These are phyloP conservation scores for Mus pahari DNA, from an alignment of 2,113 vertebrate species.

Conservation along the genomic window DNA sequence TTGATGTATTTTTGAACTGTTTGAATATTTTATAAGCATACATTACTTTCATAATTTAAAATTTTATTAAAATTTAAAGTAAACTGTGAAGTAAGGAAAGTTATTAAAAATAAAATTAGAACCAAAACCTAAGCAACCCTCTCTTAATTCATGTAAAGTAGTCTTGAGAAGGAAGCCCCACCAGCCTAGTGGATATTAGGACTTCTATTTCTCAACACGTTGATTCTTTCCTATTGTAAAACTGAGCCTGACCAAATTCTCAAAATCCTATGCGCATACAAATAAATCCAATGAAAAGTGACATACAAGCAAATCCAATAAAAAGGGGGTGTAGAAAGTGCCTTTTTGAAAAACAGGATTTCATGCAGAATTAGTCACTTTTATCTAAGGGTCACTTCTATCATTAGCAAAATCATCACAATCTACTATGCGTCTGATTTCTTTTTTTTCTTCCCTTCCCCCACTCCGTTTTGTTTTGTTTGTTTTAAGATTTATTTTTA, in stretches of 20 bases:
- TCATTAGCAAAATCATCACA: background rate
- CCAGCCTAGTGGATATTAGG: background rate
- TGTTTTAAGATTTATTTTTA: too few relatives aligned
- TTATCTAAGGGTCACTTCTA: conserved; percentile 21
- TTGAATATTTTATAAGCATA: conserved; percentile 61
- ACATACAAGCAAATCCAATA: conserved; percentile 25
- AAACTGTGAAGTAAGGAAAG: conserved; percentile 64
- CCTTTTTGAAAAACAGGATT: conserved; percentile 35
- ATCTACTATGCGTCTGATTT: background rate
- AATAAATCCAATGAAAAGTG: conserved; percentile 30
- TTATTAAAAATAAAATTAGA: conserved; percentile 69
- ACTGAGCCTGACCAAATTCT: conserved; percentile 45
- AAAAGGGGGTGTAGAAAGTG: conserved; percentile 34
- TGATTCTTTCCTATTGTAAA: conserved; percentile 51
- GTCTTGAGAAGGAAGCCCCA: background rate
- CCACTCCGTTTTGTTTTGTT: background rate
- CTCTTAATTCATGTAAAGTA: conserved; percentile 59
- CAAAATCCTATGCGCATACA: background rate
- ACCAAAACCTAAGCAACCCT: conserved; percentile 36
- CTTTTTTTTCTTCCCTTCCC: background rate
- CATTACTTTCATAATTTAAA: conserved; percentile 70
- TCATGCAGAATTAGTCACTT: background rate
- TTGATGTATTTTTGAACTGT: conserved; percentile 57
- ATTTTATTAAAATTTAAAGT: conserved; percentile 71
- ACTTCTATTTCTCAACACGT: background rate